phyloP scores from a whole-genome alignment of 1,140 invertebrate genomes.

The Apis laboriosa region DNA sequence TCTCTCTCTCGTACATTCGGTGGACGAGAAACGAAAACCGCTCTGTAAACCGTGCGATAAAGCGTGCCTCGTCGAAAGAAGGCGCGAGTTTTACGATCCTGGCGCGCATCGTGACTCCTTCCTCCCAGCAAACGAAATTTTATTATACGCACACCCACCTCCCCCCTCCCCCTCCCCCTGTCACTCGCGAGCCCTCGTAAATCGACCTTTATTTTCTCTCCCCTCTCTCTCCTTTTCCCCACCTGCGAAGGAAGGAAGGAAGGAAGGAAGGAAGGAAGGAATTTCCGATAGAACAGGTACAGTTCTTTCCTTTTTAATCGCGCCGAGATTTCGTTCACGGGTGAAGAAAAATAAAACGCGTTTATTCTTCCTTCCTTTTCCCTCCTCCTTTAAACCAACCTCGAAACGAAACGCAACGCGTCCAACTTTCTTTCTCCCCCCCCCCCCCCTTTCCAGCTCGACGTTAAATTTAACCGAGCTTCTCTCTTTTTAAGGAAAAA shows the following conservation, averaged over 20 bases:
- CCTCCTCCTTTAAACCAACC: no score
- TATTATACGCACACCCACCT: slow-evolving; percentile 39
- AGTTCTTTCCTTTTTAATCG: background rate
- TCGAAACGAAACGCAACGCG: no score
- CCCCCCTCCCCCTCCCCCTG: background rate
- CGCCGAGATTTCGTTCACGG: background rate
- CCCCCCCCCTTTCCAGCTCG: no score
- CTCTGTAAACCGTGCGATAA: slow-evolving; percentile 69
- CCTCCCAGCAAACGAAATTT: slow-evolving; percentile 59
- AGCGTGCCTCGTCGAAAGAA: slow-evolving; percentile 69
- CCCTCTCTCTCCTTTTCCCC: slow-evolving; percentile 20
- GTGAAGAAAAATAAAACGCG: no score
- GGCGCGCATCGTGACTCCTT: slow-evolving; percentile 54
- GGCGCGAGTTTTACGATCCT: slow-evolving; percentile 71
- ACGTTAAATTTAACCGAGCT: no score
- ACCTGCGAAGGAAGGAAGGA: slow-evolving; percentile 37
- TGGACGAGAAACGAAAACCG: slow-evolving; percentile 62
- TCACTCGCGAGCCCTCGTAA: slow-evolving; percentile 52
- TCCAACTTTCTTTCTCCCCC: no score
- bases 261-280: no score
- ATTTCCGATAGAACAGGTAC: background rate
- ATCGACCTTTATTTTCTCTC: slow-evolving; percentile 60
- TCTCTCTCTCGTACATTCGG: slow-evolving; percentile 16
- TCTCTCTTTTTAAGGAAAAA: no score
- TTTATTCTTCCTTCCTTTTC: no score